phyloP scores from a whole-genome alignment of 2,113 vertebrate genomes.

The Lamprotornis superbus region DNA sequence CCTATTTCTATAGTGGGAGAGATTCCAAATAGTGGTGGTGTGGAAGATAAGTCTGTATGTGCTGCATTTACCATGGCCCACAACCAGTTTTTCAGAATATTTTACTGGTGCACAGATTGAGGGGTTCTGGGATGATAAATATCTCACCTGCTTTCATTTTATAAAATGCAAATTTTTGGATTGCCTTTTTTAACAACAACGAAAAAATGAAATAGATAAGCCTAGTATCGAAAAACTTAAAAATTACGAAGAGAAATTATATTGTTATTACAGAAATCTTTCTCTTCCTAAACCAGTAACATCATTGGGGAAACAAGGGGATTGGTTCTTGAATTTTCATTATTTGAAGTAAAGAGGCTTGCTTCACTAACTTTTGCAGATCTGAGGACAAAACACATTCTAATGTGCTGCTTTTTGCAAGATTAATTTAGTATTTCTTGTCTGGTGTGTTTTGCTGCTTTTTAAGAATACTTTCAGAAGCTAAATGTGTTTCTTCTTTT shows the following conservation, averaged over 20 bases:
- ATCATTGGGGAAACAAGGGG: not conserved
- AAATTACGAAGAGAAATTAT: not conserved
- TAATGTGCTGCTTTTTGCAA: not conserved
- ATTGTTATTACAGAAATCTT: not conserved
- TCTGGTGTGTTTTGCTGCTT: not conserved
- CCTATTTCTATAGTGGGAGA: not conserved
- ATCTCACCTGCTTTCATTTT: not conserved
- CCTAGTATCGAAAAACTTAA: not conserved
- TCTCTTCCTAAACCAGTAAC: not conserved
- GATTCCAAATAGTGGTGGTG: not conserved
- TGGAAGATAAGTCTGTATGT: not conserved
- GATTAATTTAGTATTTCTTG: not conserved
- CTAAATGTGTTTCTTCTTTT: conserved; percentile 9
- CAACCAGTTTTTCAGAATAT: not conserved
- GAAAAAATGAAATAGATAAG: not conserved
- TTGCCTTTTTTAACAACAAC: not conserved
- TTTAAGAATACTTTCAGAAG: conserved; percentile 14
- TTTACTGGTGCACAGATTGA: not conserved
- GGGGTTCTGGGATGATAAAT: not conserved
- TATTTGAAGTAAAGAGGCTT: not conserved
- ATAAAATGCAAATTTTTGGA: not conserved
- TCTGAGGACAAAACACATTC: not conserved
- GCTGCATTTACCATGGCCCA: not conserved
- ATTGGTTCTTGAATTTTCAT: not conserved
- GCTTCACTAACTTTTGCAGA: not conserved